Percentiles rank a stretch among this genome's conserved stretches.
These are phyloP conservation scores for Discoglossus pictus DNA, from an alignment of 2,797 vertebrate genomes.

Conservation along the genomic window DNA sequence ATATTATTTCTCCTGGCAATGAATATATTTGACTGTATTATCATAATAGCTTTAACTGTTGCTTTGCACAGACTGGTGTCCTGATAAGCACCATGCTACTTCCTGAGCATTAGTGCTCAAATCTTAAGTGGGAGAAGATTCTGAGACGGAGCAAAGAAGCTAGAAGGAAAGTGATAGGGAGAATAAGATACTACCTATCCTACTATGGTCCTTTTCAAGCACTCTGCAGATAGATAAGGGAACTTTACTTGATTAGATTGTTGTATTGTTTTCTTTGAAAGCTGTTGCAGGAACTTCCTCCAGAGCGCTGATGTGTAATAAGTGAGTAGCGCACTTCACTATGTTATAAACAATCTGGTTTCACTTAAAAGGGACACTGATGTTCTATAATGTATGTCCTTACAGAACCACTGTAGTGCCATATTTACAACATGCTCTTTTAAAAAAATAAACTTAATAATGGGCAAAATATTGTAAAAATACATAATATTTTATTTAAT, in stretches of 20 bases:
- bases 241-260: conserved; percentile 3
- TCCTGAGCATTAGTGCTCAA: conserved; percentile 17
- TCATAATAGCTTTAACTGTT: conserved; percentile 20
- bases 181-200: conserved; percentile 5
- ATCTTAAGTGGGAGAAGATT: conserved; percentile 40
- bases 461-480: too few species aligned
- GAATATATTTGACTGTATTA: neutral
- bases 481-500: too few species aligned
- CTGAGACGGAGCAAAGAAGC: conserved; percentile 23
- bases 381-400: too few species aligned
- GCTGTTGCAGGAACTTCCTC: too few species aligned
- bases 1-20: too few species aligned
- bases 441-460: too few species aligned
- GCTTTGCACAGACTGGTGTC: conserved; percentile 19
- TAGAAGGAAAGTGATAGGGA: conserved; percentile 10
- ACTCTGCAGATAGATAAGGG: conserved; percentile 24
- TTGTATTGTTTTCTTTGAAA: neutral
- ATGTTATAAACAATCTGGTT: too few species aligned
- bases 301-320: too few species aligned
- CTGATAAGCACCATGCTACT: conserved; percentile 27
- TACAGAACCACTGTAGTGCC: too few species aligned
- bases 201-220: conserved; percentile 18
- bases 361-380: too few species aligned
- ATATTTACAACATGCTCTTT: too few species aligned
- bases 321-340: too few species aligned